Evolutionary conservation across 2,113 vertebrate genomes (phyloP).

Genomic region (Taxidea taxus): DNA sequence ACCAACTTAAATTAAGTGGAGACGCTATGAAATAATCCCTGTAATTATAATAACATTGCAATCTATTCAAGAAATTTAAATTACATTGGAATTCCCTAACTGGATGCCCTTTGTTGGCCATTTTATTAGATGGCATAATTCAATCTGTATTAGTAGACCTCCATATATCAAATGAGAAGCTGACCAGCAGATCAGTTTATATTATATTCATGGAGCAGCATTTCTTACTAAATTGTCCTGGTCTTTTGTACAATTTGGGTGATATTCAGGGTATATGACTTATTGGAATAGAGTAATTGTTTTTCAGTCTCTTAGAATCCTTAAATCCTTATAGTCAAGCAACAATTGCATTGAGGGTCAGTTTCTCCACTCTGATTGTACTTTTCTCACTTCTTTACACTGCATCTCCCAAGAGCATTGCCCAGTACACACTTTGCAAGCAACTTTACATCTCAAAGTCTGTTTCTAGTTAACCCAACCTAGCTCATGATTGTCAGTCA

Average conservation of each 20-base stretch:
- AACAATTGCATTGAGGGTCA: background rate
- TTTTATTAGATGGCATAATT: background rate
- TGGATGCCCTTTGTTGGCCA: background rate
- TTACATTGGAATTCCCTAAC: background rate
- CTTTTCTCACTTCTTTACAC: background rate
- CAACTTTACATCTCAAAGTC: background rate
- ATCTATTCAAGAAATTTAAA: conserved; percentile 23
- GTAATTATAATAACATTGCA: background rate
- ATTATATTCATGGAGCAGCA: background rate
- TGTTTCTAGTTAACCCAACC: background rate
- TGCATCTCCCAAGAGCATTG: background rate
- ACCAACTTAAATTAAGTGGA: background rate
- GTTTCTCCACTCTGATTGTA: background rate
- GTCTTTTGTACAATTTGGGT: background rate
- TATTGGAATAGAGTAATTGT: background rate
- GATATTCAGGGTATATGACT: background rate
- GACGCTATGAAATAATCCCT: background rate
- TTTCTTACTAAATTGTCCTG: background rate
- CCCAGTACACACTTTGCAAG: background rate
- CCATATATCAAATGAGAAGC: background rate
- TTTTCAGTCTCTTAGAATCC: background rate
- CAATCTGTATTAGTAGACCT: background rate
- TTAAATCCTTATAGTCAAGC: background rate
- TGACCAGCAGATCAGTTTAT: background rate
- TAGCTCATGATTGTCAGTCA: background rate